phyloP scores from a whole-genome alignment of 2,888 invertebrate species.

The Idaea straminata region DNA sequence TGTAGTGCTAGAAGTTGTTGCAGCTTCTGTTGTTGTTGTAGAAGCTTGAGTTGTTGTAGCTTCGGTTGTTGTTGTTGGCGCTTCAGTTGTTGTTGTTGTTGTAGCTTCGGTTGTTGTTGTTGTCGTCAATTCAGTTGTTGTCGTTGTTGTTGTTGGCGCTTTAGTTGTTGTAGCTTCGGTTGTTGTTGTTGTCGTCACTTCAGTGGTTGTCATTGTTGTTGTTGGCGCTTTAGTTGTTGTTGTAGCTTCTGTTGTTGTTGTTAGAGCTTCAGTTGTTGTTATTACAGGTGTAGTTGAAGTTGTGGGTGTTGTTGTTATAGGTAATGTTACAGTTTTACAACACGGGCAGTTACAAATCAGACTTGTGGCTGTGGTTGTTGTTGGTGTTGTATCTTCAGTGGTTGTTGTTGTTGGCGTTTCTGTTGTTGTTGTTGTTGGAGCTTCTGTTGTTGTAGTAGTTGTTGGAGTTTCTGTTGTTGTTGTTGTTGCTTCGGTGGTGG shows the following conservation, averaged over 20 bases:
- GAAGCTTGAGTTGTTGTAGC: constrained; percentile 8
- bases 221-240: too few species aligned
- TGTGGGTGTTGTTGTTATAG: too few species aligned
- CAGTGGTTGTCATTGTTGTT: constrained; percentile 14
- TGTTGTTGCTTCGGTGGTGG: constrained; percentile 8
- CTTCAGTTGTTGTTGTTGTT: too few species aligned
- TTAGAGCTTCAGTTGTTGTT: constrained; percentile 10
- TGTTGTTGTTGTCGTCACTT: constrained; percentile 9
- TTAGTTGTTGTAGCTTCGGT: constrained; percentile 7
- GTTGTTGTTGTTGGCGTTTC: constrained; percentile 8
- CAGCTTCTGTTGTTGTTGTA: too few species aligned
- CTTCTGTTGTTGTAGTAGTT: constrained; percentile 10
- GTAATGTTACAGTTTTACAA: too few species aligned
- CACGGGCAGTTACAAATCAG: too few species aligned
- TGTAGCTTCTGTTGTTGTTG: constrained; percentile 15
- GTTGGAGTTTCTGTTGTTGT: constrained; percentile 18
- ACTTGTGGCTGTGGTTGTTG: constrained; percentile 2
- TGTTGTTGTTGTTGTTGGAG: constrained; percentile 12
- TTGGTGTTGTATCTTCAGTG: too few species aligned
- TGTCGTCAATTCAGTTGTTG: constrained; percentile 9
- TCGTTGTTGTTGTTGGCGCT: too few species aligned
- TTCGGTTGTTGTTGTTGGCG: constrained; percentile 14
- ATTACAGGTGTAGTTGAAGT: constrained; percentile 15
- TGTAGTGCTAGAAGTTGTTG: constrained; percentile 11
- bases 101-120: constrained; percentile 8